A percentile compares a stretch with the other conserved stretches of the same genome.
phyloP scores from a whole-genome alignment of 2,888 invertebrate species.

The Athrips mouffetella region DNA sequence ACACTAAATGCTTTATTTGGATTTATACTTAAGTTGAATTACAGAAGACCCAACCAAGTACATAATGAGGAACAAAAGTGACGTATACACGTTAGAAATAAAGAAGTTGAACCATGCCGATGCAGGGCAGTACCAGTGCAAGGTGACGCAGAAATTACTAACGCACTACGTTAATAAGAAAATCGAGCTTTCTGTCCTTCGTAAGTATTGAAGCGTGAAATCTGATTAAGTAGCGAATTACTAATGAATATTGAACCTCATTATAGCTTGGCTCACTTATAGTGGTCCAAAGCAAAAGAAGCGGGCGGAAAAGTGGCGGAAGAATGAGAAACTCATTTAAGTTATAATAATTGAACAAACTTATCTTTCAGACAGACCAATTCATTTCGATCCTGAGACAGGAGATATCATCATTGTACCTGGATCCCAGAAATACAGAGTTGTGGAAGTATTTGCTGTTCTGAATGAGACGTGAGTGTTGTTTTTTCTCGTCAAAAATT shows the following conservation, averaged over 20 bases:
- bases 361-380: slow-evolving; percentile 51
- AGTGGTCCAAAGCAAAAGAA: too few relatives aligned
- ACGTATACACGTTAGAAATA: slow-evolving; percentile 51
- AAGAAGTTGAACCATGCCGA: slow-evolving; percentile 58
- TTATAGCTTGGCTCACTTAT: too few relatives aligned
- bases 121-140: slow-evolving; percentile 60
- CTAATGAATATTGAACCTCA: too few relatives aligned
- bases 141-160: slow-evolving; percentile 58
- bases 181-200: slow-evolving; percentile 54
- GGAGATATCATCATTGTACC: neutral
- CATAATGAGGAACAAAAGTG: slow-evolving; percentile 36
- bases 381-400: slow-evolving; percentile 46
- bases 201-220: too few relatives aligned
- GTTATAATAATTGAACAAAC: too few relatives aligned
- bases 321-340: too few relatives aligned
- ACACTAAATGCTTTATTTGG: neutral
- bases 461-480: slow-evolving; percentile 61
- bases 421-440: slow-evolving; percentile 34
- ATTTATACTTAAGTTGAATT: neutral
- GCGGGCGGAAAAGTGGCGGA: too few relatives aligned
- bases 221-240: too few relatives aligned
- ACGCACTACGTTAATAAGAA: slow-evolving; percentile 59
- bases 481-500: too few relatives aligned
- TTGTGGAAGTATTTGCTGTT: slow-evolving; percentile 63
- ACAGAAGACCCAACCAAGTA: slow-evolving; percentile 51